Evolutionary conservation across 1,140 invertebrate genomes (phyloP), one percentile per base, ranked within the genome.

Genomic region (Zaprionus taronus): DNA sequence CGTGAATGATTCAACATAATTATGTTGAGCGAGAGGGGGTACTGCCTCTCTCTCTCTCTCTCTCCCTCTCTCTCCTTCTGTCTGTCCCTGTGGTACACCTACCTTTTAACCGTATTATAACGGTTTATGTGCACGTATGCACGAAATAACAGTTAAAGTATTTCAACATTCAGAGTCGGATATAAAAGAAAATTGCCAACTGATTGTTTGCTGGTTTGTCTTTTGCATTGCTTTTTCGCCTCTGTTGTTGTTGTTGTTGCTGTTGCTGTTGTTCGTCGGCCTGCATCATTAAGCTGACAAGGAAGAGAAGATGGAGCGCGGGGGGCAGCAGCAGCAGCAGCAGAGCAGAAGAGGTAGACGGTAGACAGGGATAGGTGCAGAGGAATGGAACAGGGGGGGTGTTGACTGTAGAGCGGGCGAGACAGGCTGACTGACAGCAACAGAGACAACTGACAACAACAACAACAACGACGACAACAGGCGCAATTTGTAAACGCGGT

Each of bases 111-210:
- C 69, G 82, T 74, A 85, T 90, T 89, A 77, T 89, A 89, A 85
- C 85, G 86, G 85, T 75, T 47, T 87, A 74, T 87, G 73, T 86
- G 80, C 84, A 83, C 72, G 81, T 79, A 90, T 74, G 71, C 81
- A 89, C 81, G 79, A 85, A 90, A 79, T 74, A 80, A 79, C 85
- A 90, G 85, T 85, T 85, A 85, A 84, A 84, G 83, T 87, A 90
- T 89, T 79, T 90, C 81, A 90, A 84, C 83, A 89, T 84, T 81
- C 69, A 73, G 80, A 73, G 80, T 86, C 72, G 80, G 51, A 68
- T 66, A 64, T 68, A 66, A 68, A 77, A 51, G 75, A 58, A 89
- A 90, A 90, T 89, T 87, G 75, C 78, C 81, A 84, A 84, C 81
- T 73, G 81, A 87, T 87, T 89, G 84, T 90, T 81, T 90, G 69